phyloP scores from a whole-genome alignment of 2,888 invertebrate genomes.

The Lepidonotus clava region DNA sequence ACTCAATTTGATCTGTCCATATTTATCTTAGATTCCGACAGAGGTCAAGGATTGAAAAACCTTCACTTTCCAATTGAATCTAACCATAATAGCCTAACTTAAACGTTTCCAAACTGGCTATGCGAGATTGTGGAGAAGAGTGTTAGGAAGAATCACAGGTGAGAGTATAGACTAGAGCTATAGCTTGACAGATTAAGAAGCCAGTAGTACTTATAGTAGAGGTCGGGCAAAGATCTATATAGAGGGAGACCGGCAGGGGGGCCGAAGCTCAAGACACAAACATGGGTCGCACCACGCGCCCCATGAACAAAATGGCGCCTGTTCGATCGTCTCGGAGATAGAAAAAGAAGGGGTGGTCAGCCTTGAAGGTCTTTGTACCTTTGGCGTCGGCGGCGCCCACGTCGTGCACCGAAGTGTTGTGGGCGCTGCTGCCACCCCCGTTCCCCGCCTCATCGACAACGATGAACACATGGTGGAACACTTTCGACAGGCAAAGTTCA shows the following conservation, averaged over 20 bases:
- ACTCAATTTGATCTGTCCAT: too few relatives aligned
- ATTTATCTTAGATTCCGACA: too few relatives aligned
- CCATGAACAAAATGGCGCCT: slow-evolving; percentile 64
- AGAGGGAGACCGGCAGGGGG: background rate
- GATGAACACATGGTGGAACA: slow-evolving; percentile 65
- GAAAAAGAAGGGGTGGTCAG: slow-evolving; percentile 67
- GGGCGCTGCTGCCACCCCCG: slow-evolving; percentile 29
- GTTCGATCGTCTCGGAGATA: slow-evolving; percentile 66
- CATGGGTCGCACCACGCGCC: slow-evolving; percentile 65
- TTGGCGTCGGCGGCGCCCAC: slow-evolving; percentile 57
- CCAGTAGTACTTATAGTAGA: background rate
- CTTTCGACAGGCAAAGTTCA: slow-evolving; percentile 63
- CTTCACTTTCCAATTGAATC: too few relatives aligned
- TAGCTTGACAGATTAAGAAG: background rate
- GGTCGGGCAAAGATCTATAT: too few relatives aligned
- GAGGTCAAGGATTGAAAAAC: too few relatives aligned
- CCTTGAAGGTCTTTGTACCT: slow-evolving; percentile 62
- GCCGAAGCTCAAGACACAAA: slow-evolving; percentile 36
- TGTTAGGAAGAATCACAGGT: too few relatives aligned
- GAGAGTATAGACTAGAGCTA: background rate
- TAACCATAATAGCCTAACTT: too few relatives aligned
- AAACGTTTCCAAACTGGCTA: too few relatives aligned
- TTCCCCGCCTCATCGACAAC: slow-evolving; percentile 64
- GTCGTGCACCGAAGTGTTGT: slow-evolving; percentile 58
- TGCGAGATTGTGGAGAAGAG: too few relatives aligned